phyloP scores from a whole-genome alignment of 2,888 invertebrate species.

The Polia nebulosa region DNA sequence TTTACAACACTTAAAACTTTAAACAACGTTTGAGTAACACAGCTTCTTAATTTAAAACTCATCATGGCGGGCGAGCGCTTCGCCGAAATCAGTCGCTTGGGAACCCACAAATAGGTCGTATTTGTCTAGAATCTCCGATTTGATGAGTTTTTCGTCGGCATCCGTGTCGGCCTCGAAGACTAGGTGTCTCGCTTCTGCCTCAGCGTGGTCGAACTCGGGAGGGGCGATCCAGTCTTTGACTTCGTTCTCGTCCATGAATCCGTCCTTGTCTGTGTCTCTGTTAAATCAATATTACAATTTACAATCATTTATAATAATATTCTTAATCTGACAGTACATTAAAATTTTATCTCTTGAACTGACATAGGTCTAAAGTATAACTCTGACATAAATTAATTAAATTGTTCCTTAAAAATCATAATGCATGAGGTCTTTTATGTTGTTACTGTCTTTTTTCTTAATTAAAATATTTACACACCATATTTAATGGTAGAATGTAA shows the following conservation, averaged over 20 bases:
- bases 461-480: too few relatives aligned
- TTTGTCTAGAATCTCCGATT: slow-evolving; percentile 97
- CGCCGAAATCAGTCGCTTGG: slow-evolving; percentile 99
- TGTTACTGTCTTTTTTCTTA: too few relatives aligned
- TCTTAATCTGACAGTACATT: too few relatives aligned
- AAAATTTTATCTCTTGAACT: too few relatives aligned
- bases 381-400: too few relatives aligned
- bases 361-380: too few relatives aligned
- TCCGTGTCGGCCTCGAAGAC: slow-evolving; percentile 98
- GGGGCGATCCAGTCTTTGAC: slow-evolving; percentile 98
- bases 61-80: slow-evolving; percentile 98
- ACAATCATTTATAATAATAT: too few relatives aligned
- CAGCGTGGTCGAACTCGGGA: slow-evolving; percentile 98
- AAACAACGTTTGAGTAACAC: slow-evolving; percentile 33
- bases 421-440: too few relatives aligned
- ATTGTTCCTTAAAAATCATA: too few relatives aligned
- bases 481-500: too few relatives aligned
- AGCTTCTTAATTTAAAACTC: slow-evolving; percentile 93
- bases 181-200: slow-evolving; percentile 98
- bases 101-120: slow-evolving; percentile 99
- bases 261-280: slow-evolving; percentile 97
- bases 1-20: slow-evolving; percentile 35
- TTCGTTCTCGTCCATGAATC: slow-evolving; percentile 96
- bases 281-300: slow-evolving; percentile 3
- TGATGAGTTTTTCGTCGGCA: slow-evolving; percentile 97